Percentiles rank a stretch among this genome's conserved stretches.
Evolutionary conservation across 2,113 vertebrate species (phyloP).

Genomic region (Tichodroma muraria): DNA sequence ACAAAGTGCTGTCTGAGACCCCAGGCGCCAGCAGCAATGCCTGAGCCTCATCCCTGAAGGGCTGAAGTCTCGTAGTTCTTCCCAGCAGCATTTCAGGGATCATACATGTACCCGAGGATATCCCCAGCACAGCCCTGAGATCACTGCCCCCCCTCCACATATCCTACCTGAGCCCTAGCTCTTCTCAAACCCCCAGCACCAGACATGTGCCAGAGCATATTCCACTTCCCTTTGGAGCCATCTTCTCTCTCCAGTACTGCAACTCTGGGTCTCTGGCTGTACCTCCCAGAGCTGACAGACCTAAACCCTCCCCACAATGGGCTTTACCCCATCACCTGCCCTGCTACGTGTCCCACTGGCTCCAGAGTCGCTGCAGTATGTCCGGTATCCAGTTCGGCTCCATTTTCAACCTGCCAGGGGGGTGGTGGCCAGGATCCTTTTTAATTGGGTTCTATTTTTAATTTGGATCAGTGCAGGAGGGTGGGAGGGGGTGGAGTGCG

Average conservation of each 20-base stretch:
- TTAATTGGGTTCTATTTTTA: conserved; percentile 15
- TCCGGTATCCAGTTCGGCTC: background rate
- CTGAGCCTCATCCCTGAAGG: background rate
- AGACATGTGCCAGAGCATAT: background rate
- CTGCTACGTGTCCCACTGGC: rapidly evolving
- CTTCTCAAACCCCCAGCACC: rapidly evolving
- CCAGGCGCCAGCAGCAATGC: background rate
- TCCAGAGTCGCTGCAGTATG: background rate
- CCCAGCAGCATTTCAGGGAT: background rate
- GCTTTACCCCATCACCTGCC: background rate
- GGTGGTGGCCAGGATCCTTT: background rate
- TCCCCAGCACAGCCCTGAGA: background rate
- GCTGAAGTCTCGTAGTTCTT: background rate
- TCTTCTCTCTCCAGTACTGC: background rate
- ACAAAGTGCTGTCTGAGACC: background rate
- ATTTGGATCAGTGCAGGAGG: background rate
- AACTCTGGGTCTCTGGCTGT: rapidly evolving
- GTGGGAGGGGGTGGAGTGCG: background rate
- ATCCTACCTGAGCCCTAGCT: background rate
- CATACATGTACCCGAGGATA: background rate
- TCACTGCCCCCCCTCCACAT: background rate
- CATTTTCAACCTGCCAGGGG: background rate
- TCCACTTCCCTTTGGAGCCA: background rate
- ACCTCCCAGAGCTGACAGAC: background rate
- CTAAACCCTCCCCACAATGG: background rate